Base-by-base conservation (phyloP, 1,140 invertebrate genomes). In the Eriosoma lanigerum region DNA sequence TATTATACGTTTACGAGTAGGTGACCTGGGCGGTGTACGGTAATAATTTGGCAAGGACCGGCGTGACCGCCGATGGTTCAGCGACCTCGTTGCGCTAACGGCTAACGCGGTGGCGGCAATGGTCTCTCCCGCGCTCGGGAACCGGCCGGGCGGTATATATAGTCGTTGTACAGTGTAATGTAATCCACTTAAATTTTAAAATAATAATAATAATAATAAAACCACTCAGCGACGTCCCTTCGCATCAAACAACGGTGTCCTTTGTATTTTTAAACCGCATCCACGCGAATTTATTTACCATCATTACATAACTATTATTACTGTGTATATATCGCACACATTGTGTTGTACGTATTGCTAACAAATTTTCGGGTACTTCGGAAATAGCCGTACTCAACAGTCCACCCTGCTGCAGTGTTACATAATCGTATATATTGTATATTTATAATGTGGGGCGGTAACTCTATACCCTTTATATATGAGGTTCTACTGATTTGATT, bases 1-100 rank as follows among this genome's bases (percentile, higher is more conserved):
- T 24, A 38, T 4, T 15, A 68, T 32, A 68, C 66, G 21, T 68
- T 48, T 72, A 72, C 9, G 17, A 26, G n/a, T 29, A 70, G 66
- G 44, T 46, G 44, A 70, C 21, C n/a, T 46, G 29, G 26, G 24
- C 66, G 15, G 13, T 46, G 48, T 52, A 72, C 68, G 24, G 48
- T 72, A 72, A 72, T 29, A 72, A 72, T 72, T 72, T 72, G 68
- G 68, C 68, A 72, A 72, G 68, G 68, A 72, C 48, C 48, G 68
- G 9, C 46, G 48, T 72, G 68, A 72, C 68, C 68, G 68, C 24
- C 68, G 48, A 52, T 52, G 68, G 68, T 72, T 72, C 68, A 72
- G 46, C 68, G 68, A 72, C 68, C 68, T 72, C 68, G 17, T 9
- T 72, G 48, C 48, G 24, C 17, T 54, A n/a, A n/a, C 58, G 58